Evolutionary conservation across 2,888 invertebrate genomes (phyloP), one percentile per base, ranked within the genome.

Genomic region (Pterostichus niger): DNA sequence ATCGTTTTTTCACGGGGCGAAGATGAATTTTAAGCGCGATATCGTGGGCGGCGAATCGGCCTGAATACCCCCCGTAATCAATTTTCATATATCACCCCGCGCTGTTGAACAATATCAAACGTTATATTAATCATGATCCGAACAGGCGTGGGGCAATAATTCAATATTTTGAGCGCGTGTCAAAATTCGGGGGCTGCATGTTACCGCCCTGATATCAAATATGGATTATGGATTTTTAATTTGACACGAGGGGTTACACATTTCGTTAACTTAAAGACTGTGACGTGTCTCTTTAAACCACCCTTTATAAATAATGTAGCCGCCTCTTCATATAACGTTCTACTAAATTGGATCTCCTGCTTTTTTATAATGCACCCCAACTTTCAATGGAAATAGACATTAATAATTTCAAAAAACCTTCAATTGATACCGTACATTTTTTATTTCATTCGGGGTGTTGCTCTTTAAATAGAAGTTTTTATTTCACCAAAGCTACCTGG

Each of bases 101-200:
- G 54, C 77, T 77, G 56, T 77, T 77, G 77, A 77, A 77, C 77
- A 77, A 77, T 77, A 77, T 77, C 77, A 77, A 56, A 77, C 40
- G 56, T 54, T 56, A 56, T 77, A 77, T 77, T 77, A 77, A 77
- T 77, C 77, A 77, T 77, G 77, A 77, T 77, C 77, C 52, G 54
- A 77, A 33, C 77, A 33, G 77, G 56, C 56, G 77, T 56, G 49
- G 49, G 10, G 77, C 77, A 56, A 77, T 77, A 77, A 77, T 56
- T 77, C 77, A 77, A 77, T 77, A 77, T 77, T 75, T 56, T 56
- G 54, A 77, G 40, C 54, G 33, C 40, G 56, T 35, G 77, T 77
- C 77, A 77, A 54, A 77, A 56, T 71, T 71, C 68, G 15, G 68
- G 40, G 35, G 68, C 44, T 71, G 68, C 44, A 17, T 71, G 68